A percentile compares a stretch with the other conserved stretches of the same genome.
These are phyloP conservation scores for Ageneiosus marmoratus DNA, from an alignment of 2,113 vertebrate species.

Conservation along the genomic window DNA sequence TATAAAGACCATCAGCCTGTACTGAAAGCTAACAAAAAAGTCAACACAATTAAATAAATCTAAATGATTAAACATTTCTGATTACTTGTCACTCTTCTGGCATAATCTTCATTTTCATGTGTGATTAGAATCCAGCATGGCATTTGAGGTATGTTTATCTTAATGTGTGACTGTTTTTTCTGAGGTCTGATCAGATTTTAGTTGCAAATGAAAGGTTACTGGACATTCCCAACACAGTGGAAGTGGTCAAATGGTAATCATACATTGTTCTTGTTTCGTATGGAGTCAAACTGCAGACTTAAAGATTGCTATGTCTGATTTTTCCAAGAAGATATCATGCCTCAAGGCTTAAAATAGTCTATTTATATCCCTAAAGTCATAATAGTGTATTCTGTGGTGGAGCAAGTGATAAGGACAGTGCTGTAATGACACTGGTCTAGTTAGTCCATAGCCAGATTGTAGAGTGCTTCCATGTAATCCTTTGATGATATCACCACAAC, in stretches of 20 bases:
- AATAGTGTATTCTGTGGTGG: background rate
- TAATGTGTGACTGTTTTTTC: background rate
- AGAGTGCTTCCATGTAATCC: background rate
- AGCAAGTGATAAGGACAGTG: constrained; percentile 1
- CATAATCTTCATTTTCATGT: background rate
- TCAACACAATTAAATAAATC: background rate
- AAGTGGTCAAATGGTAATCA: background rate
- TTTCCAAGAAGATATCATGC: constrained; percentile 10
- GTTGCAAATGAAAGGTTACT: background rate
- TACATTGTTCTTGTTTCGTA: background rate
- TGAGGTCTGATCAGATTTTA: constrained; percentile 14
- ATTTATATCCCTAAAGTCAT: constrained; percentile 7
- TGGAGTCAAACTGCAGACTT: background rate
- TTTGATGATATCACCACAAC: constrained; percentile 2
- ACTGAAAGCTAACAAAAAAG: background rate
- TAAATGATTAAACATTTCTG: background rate
- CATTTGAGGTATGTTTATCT: background rate
- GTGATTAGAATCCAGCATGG: constrained; percentile 3
- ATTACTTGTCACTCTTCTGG: background rate
- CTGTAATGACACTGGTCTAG: constrained; percentile 45
- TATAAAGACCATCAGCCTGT: background rate
- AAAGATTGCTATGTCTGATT: constrained; percentile 5
- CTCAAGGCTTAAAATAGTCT: background rate
- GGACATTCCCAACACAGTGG: background rate
- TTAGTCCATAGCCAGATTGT: constrained; percentile 5